Percentiles rank a stretch among this genome's conserved stretches.
Evolutionary conservation across 2,888 invertebrate genomes (phyloP).

Genomic region (Altica lythri): DNA sequence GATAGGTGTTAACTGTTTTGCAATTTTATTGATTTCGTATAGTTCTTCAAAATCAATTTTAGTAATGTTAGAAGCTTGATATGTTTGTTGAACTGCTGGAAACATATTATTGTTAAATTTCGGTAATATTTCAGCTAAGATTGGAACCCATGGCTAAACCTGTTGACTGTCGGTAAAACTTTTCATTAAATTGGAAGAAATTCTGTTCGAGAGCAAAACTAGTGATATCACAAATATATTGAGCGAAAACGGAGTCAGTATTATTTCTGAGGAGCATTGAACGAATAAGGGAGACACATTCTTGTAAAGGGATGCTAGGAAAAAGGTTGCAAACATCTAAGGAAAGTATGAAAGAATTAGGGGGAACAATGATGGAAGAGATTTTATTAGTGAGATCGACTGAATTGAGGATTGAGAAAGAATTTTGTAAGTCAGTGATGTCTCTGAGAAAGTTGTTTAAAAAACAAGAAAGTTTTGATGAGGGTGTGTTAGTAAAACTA

Average conservation of each 20-base stretch:
- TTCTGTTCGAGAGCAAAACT: background rate
- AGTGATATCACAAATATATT: background rate
- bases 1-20: no score
- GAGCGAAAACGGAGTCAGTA: background rate
- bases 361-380: background rate
- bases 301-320: slow-evolving; percentile 1
- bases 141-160: slow-evolving; percentile 12
- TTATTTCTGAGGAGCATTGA: background rate
- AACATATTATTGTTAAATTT: no score
- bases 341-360: background rate
- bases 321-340: slow-evolving; percentile 5
- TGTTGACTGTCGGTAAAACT: background rate
- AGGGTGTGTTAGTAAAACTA: slow-evolving; percentile 13
- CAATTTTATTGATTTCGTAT: no score
- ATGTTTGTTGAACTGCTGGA: no score
- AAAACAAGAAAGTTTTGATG: slow-evolving; percentile 7
- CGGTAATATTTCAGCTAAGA: no score
- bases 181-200: slow-evolving; percentile 4
- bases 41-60: no score
- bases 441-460: slow-evolving; percentile 11
- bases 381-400: background rate
- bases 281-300: background rate
- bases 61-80: no score
- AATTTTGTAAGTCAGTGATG: background rate
- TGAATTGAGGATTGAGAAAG: slow-evolving; percentile 5